Evolutionary conservation across 2,888 invertebrate genomes (phyloP).

Genomic region (Tenthredo distinguenda): DNA sequence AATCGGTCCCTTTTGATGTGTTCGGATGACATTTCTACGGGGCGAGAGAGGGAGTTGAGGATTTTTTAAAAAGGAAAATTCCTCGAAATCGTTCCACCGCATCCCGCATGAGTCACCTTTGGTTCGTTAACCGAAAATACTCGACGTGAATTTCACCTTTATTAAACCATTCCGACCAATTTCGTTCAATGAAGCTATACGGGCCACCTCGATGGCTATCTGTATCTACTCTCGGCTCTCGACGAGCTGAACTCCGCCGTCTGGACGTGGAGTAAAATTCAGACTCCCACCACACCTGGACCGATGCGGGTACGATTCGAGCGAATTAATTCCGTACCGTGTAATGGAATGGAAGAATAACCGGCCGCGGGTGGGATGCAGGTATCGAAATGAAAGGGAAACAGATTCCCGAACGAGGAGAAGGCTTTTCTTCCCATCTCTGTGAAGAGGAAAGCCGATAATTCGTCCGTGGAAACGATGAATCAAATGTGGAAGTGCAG

Average conservation of each 20-base stretch:
- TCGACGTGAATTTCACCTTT: constrained; percentile 55
- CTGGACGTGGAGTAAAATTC: constrained; percentile 37
- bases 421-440: constrained; percentile 2
- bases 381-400: neutral
- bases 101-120: constrained; percentile 44
- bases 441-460: neutral
- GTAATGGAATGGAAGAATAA: neutral
- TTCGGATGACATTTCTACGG: neutral
- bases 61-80: neutral
- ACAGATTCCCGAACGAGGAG: neutral
- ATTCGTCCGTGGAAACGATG: constrained; percentile 9
- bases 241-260: constrained; percentile 53
- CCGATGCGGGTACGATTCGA: constrained; percentile 38
- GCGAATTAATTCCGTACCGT: neutral
- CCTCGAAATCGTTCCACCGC: neutral
- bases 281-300: constrained; percentile 44
- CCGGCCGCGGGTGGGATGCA: neutral
- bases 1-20: neutral
- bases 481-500: constrained; percentile 15
- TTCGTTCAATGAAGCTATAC: constrained; percentile 70
- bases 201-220: constrained; percentile 68
- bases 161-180: constrained; percentile 66
- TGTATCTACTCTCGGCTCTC: constrained; percentile 46
- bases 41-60: too few species aligned
- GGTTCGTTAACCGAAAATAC: neutral